Percentiles rank a stretch among this genome's conserved stretches.
phyloP scores from a whole-genome alignment of 2,888 invertebrate genomes.

The Bursaphelenchus okinawaensis region DNA sequence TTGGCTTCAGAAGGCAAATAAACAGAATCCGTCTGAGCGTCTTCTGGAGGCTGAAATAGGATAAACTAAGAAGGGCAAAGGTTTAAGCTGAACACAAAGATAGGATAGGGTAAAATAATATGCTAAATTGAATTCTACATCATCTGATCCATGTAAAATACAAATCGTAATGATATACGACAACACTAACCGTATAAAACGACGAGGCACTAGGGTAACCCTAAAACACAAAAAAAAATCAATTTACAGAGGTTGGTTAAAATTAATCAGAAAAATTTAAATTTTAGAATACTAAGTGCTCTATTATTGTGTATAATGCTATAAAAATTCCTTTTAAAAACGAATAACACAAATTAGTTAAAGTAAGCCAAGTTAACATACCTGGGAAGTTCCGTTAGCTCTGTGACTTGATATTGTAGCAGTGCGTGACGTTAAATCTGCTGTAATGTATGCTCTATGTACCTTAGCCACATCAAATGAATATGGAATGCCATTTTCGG shows the following conservation, averaged over 20 bases:
- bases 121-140: background rate
- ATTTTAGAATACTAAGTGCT: too few relatives aligned
- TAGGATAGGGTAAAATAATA: background rate
- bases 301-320: too few relatives aligned
- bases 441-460: background rate
- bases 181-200: slow-evolving; percentile 9
- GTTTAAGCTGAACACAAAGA: background rate
- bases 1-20: slow-evolving; percentile 1
- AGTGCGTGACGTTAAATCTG: background rate
- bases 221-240: background rate
- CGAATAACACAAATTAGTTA: too few relatives aligned
- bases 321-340: too few relatives aligned
- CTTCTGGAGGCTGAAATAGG: slow-evolving; percentile 3
- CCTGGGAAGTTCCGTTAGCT: background rate
- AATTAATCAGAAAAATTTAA: too few relatives aligned
- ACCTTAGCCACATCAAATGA: slow-evolving; percentile 10
- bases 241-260: background rate
- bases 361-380: too few relatives aligned
- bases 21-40: background rate
- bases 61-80: background rate
- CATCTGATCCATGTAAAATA: background rate
- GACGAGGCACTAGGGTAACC: background rate
- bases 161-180: background rate
- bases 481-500: slow-evolving; percentile 31
- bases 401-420: background rate